Evolutionary conservation across 2,113 vertebrate species (phyloP).

Genomic region (Elephantulus edwardii): DNA sequence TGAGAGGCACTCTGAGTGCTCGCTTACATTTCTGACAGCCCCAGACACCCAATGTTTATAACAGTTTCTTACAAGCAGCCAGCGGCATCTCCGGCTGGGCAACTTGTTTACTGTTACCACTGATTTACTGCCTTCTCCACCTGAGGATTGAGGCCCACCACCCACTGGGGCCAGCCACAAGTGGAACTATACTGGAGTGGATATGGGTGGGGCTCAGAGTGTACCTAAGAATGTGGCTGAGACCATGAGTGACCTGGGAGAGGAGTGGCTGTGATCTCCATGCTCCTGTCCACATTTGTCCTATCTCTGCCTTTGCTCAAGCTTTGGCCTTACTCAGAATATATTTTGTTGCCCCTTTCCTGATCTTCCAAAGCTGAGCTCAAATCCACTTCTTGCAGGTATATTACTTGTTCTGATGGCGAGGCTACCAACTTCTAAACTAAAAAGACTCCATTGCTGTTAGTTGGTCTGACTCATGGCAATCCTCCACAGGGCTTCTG

Average conservation of each 20-base stretch:
- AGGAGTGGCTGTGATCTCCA: not conserved
- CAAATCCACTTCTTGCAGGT: conserved; percentile 19
- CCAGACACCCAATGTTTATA: conserved; percentile 78
- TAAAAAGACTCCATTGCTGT: too few relatives aligned
- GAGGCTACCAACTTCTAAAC: conserved; percentile 27
- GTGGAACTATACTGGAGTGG: conserved; percentile 53
- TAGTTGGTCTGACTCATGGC: too few relatives aligned
- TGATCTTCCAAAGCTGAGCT: not conserved
- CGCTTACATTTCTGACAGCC: conserved; percentile 73
- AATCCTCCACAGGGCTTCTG: too few relatives aligned
- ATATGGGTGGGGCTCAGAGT: not conserved
- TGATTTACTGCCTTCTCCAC: conserved; percentile 71
- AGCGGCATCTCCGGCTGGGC: conserved; percentile 58
- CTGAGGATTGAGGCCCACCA: conserved; percentile 60
- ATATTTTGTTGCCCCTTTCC: not conserved
- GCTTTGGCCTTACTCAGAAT: not conserved
- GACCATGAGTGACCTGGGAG: not conserved
- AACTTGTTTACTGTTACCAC: conserved; percentile 74
- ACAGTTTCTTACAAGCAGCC: conserved; percentile 77
- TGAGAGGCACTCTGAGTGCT: conserved; percentile 61
- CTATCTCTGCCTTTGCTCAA: conserved; percentile 6
- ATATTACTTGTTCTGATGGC: conserved; percentile 18
- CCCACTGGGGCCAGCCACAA: conserved; percentile 62
- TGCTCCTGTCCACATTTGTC: not conserved
- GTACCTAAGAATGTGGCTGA: not conserved